phyloP scores from a whole-genome alignment of 2,797 vertebrate species.

The Xenentodon cancila region DNA sequence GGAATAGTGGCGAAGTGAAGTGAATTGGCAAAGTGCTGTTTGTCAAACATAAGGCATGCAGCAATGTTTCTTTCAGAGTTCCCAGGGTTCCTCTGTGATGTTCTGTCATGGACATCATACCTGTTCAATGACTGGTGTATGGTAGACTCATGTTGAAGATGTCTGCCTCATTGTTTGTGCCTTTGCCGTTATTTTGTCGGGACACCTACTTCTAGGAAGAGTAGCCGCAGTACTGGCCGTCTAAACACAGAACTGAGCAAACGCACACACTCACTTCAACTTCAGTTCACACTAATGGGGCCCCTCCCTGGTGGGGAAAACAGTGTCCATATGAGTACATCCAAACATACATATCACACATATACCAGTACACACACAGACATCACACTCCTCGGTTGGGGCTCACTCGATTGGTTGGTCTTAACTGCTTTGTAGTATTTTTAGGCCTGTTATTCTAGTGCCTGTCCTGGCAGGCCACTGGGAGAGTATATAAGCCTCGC shows the following conservation, averaged over 20 bases:
- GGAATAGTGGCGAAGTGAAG: too few species aligned
- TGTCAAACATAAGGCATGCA: too few species aligned
- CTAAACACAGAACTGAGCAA: background rate
- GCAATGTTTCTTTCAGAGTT: too few species aligned
- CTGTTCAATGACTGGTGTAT: too few species aligned
- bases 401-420: conserved; percentile 73
- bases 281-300: conserved; percentile 17
- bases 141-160: too few species aligned
- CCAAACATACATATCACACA: conserved; percentile 21
- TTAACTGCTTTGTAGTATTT: conserved; percentile 85
- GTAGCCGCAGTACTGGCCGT: too few species aligned
- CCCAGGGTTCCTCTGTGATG: too few species aligned
- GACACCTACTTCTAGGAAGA: too few species aligned
- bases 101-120: too few species aligned
- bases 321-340: background rate
- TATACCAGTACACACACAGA: conserved; percentile 26
- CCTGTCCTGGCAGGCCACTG: conserved; percentile 66
- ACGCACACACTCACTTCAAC: conserved; percentile 18
- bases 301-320: background rate
- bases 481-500: conserved; percentile 74
- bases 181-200: too few species aligned
- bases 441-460: conserved; percentile 83
- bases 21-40: too few species aligned
- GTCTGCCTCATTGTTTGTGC: too few species aligned
- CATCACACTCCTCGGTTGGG: conserved; percentile 50